These are phyloP conservation scores for Hofmannophila pseudospretella DNA, from an alignment of 2,888 invertebrate genomes.

Conservation along the genomic window DNA sequence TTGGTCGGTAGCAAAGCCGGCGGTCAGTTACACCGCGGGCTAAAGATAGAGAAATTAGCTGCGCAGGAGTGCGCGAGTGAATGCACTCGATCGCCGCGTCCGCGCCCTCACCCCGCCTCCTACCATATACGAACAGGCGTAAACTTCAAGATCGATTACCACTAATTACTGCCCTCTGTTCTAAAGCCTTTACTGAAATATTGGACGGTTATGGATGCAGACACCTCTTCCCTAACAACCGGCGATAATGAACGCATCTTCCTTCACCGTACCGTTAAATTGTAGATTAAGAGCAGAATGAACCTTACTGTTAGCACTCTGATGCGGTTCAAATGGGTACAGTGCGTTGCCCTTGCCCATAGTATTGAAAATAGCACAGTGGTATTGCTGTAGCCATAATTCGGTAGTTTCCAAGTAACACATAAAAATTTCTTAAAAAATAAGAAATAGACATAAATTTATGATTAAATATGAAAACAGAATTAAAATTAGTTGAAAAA, in stretches of 20 bases:
- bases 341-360: slow-evolving; percentile 11
- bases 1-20: slow-evolving; percentile 47
- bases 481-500: no score
- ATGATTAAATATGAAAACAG: no score
- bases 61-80: slow-evolving; percentile 60
- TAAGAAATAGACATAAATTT: no score
- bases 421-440: no score
- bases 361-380: slow-evolving; percentile 9
- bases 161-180: slow-evolving; percentile 64
- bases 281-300: slow-evolving; percentile 12
- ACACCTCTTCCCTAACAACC: slow-evolving; percentile 30
- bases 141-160: slow-evolving; percentile 71
- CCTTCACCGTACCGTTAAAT: slow-evolving; percentile 17
- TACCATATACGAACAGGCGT: slow-evolving; percentile 61
- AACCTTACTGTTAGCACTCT: slow-evolving; percentile 2
- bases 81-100: slow-evolving; percentile 49
- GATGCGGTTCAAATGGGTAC: slow-evolving; percentile 2
- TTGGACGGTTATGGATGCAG: slow-evolving; percentile 25
- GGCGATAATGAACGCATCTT: slow-evolving; percentile 22
- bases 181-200: slow-evolving; percentile 42
- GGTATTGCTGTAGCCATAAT: slow-evolving; percentile 3
- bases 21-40: slow-evolving; percentile 72
- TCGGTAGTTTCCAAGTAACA: no score
- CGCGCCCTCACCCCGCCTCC: slow-evolving; percentile 40
- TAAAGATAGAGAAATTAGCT: slow-evolving; percentile 77